Conservation (phyloP, 2,797 vertebrate species). For the Poliocrania exsul region DNA sequence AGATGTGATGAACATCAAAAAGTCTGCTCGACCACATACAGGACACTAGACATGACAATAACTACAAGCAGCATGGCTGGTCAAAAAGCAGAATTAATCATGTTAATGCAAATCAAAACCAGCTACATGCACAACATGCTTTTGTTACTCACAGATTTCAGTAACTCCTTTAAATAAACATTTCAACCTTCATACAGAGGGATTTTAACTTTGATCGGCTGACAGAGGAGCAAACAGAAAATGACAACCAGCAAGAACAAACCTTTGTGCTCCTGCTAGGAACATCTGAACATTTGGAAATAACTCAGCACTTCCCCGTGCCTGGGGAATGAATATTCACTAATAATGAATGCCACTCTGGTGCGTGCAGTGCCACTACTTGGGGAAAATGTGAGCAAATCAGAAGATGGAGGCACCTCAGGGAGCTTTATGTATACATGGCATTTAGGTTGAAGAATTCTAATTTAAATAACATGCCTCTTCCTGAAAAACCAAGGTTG, state of each 20-base stretch:
- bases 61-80: background rate
- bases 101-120: background rate
- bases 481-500: slow-evolving; percentile 12
- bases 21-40: background rate
- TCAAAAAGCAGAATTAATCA: background rate
- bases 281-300: slow-evolving; percentile 3
- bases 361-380: background rate
- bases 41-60: background rate
- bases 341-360: background rate
- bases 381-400: slow-evolving; percentile 27
- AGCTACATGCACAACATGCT: background rate
- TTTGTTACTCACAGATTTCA: background rate
- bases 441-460: slow-evolving; percentile 30
- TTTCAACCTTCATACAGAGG: background rate
- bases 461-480: slow-evolving; percentile 19
- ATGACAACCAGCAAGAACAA: slow-evolving; percentile 20
- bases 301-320: background rate
- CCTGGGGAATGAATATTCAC: slow-evolving; percentile 14
- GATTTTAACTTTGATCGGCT: slow-evolving; percentile 16
- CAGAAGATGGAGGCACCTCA: slow-evolving; percentile 10
- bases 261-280: background rate
- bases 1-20: background rate
- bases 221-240: slow-evolving; percentile 28
- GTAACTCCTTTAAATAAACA: background rate
- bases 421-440: background rate